phyloP scores from a whole-genome alignment of 2,888 invertebrate genomes.

The Notocelia uddmanniana region DNA sequence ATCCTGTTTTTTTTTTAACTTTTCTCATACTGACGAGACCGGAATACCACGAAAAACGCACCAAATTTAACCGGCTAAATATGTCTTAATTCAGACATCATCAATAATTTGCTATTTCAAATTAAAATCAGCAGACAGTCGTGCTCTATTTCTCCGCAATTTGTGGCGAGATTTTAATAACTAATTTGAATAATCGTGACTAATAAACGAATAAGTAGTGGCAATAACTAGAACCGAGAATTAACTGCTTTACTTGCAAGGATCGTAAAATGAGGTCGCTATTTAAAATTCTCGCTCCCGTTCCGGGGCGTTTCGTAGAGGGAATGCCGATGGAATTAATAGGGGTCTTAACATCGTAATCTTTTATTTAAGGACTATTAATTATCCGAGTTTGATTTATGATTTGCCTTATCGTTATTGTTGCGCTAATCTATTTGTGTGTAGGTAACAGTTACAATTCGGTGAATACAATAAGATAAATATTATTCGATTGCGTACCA shows the following conservation, averaged over 20 bases:
- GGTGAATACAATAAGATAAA: neutral
- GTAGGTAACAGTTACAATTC: neutral
- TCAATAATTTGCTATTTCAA: constrained; percentile 21
- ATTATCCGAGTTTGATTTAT: constrained; percentile 14
- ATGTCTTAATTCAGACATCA: constrained; percentile 21
- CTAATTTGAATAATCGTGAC: constrained; percentile 54
- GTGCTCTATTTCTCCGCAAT: constrained; percentile 29
- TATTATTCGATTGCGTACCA: no score
- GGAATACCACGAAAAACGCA: neutral
- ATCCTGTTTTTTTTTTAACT: neutral
- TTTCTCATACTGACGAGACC: neutral
- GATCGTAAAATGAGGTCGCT: constrained; percentile 63
- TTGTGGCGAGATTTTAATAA: constrained; percentile 36
- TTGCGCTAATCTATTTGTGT: constrained; percentile 2
- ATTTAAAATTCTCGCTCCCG: constrained; percentile 64
- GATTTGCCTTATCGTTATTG: constrained; percentile 7
- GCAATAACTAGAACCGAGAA: constrained; percentile 58
- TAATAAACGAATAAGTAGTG: constrained; percentile 53
- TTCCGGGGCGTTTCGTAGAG: constrained; percentile 55
- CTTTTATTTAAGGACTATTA: constrained; percentile 41
- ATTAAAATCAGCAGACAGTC: constrained; percentile 34
- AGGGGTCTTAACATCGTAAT: constrained; percentile 33
- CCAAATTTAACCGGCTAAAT: constrained; percentile 4
- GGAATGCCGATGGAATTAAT: constrained; percentile 61
- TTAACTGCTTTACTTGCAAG: constrained; percentile 58